phyloP scores from a whole-genome alignment of 2,113 vertebrate genomes.

The Nothocercus nigrocapillus region DNA sequence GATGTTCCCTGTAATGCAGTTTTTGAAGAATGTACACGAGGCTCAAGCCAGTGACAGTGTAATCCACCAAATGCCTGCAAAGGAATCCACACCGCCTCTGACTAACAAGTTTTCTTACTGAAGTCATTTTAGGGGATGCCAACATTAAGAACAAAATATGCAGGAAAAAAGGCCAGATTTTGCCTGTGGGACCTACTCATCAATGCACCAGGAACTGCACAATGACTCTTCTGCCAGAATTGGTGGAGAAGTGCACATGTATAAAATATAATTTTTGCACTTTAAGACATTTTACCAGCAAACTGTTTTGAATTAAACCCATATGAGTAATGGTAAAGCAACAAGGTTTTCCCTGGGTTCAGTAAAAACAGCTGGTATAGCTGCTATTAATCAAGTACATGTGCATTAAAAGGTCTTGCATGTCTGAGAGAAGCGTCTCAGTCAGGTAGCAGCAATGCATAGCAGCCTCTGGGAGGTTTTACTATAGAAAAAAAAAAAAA shows the following conservation, averaged over 20 bases:
- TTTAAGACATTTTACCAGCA: slow-evolving; percentile 35
- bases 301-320: slow-evolving; percentile 51
- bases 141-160: slow-evolving; percentile 55
- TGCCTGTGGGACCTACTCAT: slow-evolving; percentile 7
- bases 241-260: neutral
- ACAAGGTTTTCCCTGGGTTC: slow-evolving; percentile 9
- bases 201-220: slow-evolving; percentile 26
- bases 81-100: slow-evolving; percentile 44
- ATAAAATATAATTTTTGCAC: slow-evolving; percentile 48
- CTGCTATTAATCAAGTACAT: slow-evolving; percentile 27
- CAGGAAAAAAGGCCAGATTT: slow-evolving; percentile 47
- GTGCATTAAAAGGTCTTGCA: slow-evolving; percentile 6
- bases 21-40: slow-evolving; percentile 57
- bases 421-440: slow-evolving; percentile 18
- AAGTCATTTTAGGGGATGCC: slow-evolving; percentile 65
- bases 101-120: slow-evolving; percentile 66
- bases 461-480: slow-evolving; percentile 1
- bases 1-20: slow-evolving; percentile 62
- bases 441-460: slow-evolving; percentile 33
- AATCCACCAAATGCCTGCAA: slow-evolving; percentile 60
- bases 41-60: slow-evolving; percentile 48
- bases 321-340: slow-evolving; percentile 46
- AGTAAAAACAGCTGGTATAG: slow-evolving; percentile 47
- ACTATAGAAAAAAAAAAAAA: neutral
- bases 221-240: slow-evolving; percentile 11